These are phyloP conservation scores for Laspeyria flexula DNA, from an alignment of 2,888 invertebrate genomes.

Conservation along the genomic window DNA sequence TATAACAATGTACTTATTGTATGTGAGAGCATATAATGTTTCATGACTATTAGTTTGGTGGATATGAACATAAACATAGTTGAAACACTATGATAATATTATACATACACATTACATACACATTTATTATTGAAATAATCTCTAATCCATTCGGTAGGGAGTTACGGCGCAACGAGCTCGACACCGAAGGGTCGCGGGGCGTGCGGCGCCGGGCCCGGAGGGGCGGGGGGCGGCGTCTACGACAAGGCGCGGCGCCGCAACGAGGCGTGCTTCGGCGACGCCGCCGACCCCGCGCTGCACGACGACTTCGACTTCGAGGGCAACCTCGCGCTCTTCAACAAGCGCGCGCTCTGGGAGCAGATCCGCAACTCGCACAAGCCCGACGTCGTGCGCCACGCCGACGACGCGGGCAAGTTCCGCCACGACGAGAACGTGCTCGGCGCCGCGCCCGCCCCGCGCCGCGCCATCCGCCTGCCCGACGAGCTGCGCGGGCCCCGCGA, in stretches of 20 bases:
- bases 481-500: constrained; percentile 83
- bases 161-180: constrained; percentile 59
- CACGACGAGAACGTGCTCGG: constrained; percentile 94
- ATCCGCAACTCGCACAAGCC: constrained; percentile 66
- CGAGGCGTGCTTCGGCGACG: constrained; percentile 92
- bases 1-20: too few species aligned
- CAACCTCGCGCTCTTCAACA: constrained; percentile 96
- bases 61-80: too few species aligned
- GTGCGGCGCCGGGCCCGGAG: constrained; percentile 42
- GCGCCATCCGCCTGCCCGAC: constrained; percentile 88
- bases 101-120: too few species aligned
- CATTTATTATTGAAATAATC: too few species aligned
- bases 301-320: constrained; percentile 98
- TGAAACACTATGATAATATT: too few species aligned
- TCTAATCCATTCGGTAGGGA: constrained; percentile 46
- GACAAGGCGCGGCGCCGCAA: constrained; percentile 86
- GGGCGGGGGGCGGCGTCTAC: constrained; percentile 57
- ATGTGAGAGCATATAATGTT: too few species aligned
- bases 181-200: constrained; percentile 86
- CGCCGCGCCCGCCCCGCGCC: constrained; percentile 34
- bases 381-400: constrained; percentile 72
- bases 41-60: too few species aligned
- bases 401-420: constrained; percentile 85
- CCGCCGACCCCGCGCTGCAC: constrained; percentile 87
- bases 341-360: constrained; percentile 81